A percentile compares a stretch with the other conserved stretches of the same genome.
phyloP scores from a whole-genome alignment of 92 coral and sea anemone genomes.

The Parazoanthus swiftii region DNA sequence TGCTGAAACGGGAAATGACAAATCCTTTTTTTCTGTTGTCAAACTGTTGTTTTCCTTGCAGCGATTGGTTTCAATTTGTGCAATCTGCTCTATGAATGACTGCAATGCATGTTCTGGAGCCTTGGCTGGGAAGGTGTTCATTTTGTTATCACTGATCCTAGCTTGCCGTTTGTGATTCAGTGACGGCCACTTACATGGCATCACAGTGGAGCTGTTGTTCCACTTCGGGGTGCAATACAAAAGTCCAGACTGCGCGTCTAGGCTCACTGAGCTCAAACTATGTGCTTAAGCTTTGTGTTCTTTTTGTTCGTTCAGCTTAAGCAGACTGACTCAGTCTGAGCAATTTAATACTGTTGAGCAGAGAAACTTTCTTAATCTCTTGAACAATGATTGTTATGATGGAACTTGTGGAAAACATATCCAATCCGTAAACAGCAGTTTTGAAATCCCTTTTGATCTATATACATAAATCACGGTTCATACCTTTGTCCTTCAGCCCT shows the following conservation, averaged over 20 bases:
- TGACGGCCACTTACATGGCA: not conserved
- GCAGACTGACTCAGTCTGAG: too few relatives aligned
- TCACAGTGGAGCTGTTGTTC: not conserved
- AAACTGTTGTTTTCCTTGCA: not conserved
- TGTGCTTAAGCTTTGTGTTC: not conserved
- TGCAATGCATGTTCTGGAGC: not conserved
- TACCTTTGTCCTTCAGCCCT: too few relatives aligned
- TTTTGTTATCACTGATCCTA: not conserved
- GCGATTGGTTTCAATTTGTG: constrained; percentile 19
- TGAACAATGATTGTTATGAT: too few relatives aligned
- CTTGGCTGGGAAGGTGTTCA: not conserved
- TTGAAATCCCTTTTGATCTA: too few relatives aligned
- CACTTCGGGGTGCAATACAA: not conserved
- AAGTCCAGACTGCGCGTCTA: not conserved
- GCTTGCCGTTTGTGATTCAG: not conserved
- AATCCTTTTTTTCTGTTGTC: not conserved
- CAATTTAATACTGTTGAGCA: too few relatives aligned
- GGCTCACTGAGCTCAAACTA: not conserved
- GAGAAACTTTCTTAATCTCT: too few relatives aligned
- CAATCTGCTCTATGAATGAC: constrained; percentile 19
- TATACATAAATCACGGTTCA: too few relatives aligned
- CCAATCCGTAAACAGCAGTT: too few relatives aligned
- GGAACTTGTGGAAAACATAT: too few relatives aligned
- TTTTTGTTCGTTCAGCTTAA: too few relatives aligned
- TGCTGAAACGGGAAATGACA: not conserved